Conservation (phyloP, 1,140 invertebrate species). For the Drepana arcuata region DNA sequence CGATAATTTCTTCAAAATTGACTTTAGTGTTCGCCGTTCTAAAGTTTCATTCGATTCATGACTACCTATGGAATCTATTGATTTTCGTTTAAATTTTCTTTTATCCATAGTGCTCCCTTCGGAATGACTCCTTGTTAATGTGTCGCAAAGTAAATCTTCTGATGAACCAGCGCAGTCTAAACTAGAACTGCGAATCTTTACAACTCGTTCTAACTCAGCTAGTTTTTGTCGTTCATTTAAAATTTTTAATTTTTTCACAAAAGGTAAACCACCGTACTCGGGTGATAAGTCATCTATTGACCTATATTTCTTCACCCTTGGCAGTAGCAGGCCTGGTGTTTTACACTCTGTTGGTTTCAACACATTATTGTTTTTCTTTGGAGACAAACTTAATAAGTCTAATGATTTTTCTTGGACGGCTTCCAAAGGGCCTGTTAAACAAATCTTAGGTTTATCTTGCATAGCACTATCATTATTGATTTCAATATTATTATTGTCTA, state of each 20-base stretch:
- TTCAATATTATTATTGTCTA: slow-evolving; percentile 60
- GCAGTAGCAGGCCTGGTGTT: slow-evolving; percentile 43
- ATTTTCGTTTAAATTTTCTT: slow-evolving; percentile 57
- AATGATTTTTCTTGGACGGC: slow-evolving; percentile 49
- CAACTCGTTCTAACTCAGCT: slow-evolving; percentile 82
- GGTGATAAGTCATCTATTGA: slow-evolving; percentile 91
- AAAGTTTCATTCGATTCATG: slow-evolving; percentile 88
- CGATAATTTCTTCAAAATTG: slow-evolving; percentile 87
- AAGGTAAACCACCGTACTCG: slow-evolving; percentile 88
- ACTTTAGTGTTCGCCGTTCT: slow-evolving; percentile 86
- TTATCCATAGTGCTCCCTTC: slow-evolving; percentile 74
- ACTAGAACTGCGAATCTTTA: slow-evolving; percentile 82
- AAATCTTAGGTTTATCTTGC: slow-evolving; percentile 44
- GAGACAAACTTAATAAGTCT: slow-evolving; percentile 53
- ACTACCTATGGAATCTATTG: slow-evolving; percentile 66
- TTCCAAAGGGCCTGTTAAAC: slow-evolving; percentile 45
- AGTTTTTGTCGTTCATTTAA: slow-evolving; percentile 90
- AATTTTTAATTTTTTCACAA: slow-evolving; percentile 91
- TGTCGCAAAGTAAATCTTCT: slow-evolving; percentile 73
- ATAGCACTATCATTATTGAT: slow-evolving; percentile 38
- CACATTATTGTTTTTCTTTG: slow-evolving; percentile 30
- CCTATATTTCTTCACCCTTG: slow-evolving; percentile 77
- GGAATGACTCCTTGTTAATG: slow-evolving; percentile 77
- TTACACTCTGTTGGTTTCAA: slow-evolving; percentile 28
- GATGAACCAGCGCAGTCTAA: slow-evolving; percentile 81